Percentiles rank a stretch among this genome's conserved stretches.
Evolutionary conservation across 2,797 vertebrate species (phyloP).

Genomic region (Cossypha dichroa): DNA sequence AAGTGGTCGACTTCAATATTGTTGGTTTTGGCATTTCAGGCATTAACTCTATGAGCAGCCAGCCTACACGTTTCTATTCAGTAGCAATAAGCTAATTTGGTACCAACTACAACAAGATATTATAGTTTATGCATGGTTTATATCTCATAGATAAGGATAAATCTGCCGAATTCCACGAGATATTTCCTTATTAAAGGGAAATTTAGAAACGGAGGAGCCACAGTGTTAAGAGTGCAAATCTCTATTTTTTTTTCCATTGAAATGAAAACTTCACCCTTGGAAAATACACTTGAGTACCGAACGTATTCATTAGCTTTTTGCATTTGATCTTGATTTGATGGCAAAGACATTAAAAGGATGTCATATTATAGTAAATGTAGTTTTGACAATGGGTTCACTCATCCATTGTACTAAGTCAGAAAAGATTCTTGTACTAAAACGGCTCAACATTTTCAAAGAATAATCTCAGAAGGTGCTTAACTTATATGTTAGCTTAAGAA

Average conservation of each 20-base stretch:
- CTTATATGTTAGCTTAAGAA: neutral
- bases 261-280: slow-evolving; percentile 29
- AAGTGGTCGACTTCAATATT: slow-evolving; percentile 42
- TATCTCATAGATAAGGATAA: slow-evolving; percentile 30
- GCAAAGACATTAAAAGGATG: slow-evolving; percentile 38
- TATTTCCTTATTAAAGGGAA: slow-evolving; percentile 26
- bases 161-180: slow-evolving; percentile 38
- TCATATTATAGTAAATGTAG: neutral
- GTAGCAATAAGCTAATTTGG: slow-evolving; percentile 48
- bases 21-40: slow-evolving; percentile 65
- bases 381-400: slow-evolving; percentile 7
- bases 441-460: neutral
- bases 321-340: slow-evolving; percentile 43
- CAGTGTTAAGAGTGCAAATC: neutral
- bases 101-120: slow-evolving; percentile 54
- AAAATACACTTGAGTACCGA: slow-evolving; percentile 4
- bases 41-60: slow-evolving; percentile 41
- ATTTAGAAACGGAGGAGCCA: neutral
- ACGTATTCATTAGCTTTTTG: slow-evolving; percentile 2
- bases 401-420: neutral
- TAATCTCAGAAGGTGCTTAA: neutral
- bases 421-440: slow-evolving; percentile 20
- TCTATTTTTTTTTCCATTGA: neutral
- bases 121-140: slow-evolving; percentile 43
- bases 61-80: slow-evolving; percentile 42